Evolutionary conservation across 2,888 invertebrate genomes (phyloP).

Genomic region (Ametastegia equiseti): DNA sequence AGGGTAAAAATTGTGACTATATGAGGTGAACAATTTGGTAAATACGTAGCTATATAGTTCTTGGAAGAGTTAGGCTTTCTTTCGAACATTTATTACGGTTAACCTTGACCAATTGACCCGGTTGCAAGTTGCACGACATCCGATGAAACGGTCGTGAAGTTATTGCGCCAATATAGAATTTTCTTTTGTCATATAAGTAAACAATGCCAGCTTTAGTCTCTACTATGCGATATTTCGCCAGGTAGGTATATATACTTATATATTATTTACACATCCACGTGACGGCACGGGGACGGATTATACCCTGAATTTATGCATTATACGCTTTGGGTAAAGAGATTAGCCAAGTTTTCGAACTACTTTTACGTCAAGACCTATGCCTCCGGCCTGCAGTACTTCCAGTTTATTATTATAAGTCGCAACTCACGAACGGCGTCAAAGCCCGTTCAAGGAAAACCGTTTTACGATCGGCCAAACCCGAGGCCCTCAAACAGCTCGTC

Average conservation of each 20-base stretch:
- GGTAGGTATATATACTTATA: background rate
- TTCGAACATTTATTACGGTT: conserved; percentile 36
- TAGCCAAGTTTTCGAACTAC: conserved; percentile 21
- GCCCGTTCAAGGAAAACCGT: conserved; percentile 34
- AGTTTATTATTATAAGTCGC: conserved; percentile 34
- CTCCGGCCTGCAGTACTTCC: background rate
- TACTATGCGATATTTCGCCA: background rate
- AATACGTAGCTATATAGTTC: background rate
- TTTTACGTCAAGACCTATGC: conserved; percentile 37
- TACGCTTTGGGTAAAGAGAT: conserved; percentile 26
- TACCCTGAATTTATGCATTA: conserved; percentile 1
- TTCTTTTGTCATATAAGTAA: conserved; percentile 7
- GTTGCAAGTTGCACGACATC: conserved; percentile 20
- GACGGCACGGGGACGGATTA: background rate
- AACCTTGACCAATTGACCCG: conserved; percentile 42
- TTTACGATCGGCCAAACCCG: conserved; percentile 33
- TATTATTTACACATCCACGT: background rate
- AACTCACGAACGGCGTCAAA: conserved; percentile 28
- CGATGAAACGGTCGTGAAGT: background rate
- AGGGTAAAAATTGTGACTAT: background rate
- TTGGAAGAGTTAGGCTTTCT: conserved; percentile 12
- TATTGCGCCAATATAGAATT: conserved; percentile 36
- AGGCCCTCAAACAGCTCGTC: conserved; percentile 14
- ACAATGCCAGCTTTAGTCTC: background rate
- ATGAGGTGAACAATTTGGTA: too few relatives aligned